Evolutionary conservation across 1,140 invertebrate genomes (phyloP).

Genomic region (Phymorhynchus buccinoides): DNA sequence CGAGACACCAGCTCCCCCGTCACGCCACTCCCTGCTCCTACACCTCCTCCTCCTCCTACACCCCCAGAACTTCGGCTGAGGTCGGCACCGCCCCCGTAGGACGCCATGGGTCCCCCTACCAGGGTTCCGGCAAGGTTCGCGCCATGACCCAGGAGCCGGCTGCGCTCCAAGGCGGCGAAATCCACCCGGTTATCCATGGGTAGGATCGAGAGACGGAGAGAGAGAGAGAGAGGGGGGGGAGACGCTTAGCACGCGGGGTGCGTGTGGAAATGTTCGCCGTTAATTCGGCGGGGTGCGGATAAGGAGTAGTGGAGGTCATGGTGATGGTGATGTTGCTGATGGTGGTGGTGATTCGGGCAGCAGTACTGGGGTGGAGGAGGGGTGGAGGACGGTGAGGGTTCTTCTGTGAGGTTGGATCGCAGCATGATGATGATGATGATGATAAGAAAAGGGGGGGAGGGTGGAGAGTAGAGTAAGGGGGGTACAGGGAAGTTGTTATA

Average conservation of each 20-base stretch:
- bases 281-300: not conserved
- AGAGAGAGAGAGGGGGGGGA: not conserved
- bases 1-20: not conserved
- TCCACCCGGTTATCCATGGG: slow-evolving; percentile 29
- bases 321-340: not conserved
- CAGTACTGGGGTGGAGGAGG: not conserved
- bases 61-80: not conserved
- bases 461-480: not conserved
- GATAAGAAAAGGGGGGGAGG: too few relatives aligned
- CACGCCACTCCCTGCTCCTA: too few relatives aligned
- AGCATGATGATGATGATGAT: too few relatives aligned
- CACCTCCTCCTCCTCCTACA: not conserved
- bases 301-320: not conserved
- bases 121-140: not conserved
- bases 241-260: not conserved
- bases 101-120: slow-evolving; percentile 27
- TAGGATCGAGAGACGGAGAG: not conserved
- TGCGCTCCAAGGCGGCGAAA: not conserved
- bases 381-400: not conserved
- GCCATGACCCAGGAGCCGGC: not conserved
- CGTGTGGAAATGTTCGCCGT: not conserved
- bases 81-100: slow-evolving; percentile 14
- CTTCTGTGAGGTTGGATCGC: not conserved
- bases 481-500: not conserved
- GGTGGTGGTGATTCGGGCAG: not conserved